phyloP scores from a whole-genome alignment of 2,888 invertebrate genomes.

The Drosophila nigritarsus region DNA sequence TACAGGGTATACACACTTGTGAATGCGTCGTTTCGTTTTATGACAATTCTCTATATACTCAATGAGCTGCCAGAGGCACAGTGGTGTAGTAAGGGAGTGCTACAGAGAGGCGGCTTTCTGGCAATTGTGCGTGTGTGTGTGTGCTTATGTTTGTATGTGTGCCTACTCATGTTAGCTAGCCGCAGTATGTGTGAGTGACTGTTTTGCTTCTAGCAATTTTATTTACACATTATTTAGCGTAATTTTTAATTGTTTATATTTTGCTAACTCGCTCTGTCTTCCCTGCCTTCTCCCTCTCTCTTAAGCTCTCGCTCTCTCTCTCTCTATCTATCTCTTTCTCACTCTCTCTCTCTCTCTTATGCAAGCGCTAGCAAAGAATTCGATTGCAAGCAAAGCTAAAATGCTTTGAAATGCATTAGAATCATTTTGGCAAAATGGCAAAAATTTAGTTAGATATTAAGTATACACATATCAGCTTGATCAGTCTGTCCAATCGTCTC shows the following conservation, averaged over 20 bases:
- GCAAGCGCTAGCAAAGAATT: neutral
- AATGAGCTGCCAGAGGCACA: neutral
- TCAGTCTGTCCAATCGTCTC: neutral
- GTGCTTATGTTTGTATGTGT: constrained; percentile 7
- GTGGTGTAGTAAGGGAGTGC: neutral
- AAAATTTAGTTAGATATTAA: neutral
- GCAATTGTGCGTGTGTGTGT: constrained; percentile 8
- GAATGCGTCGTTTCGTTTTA: constrained; percentile 70
- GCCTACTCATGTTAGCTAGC: constrained; percentile 47
- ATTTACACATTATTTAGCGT: constrained; percentile 49
- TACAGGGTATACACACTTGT: constrained; percentile 27
- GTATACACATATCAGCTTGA: neutral
- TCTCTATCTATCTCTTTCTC: neutral
- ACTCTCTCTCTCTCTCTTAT: neutral
- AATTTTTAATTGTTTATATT: constrained; percentile 6
- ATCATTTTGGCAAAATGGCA: too few relatives aligned
- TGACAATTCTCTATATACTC: constrained; percentile 60
- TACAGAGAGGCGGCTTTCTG: neutral
- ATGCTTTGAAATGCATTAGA: too few relatives aligned
- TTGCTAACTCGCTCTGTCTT: neutral
- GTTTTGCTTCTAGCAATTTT: constrained; percentile 22
- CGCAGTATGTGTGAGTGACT: constrained; percentile 12
- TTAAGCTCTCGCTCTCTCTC: neutral
- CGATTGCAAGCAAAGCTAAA: neutral
- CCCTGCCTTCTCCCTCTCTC: neutral